These are phyloP conservation scores for Percina caprodes DNA, from an alignment of 2,113 vertebrate genomes.

Conservation along the genomic window DNA sequence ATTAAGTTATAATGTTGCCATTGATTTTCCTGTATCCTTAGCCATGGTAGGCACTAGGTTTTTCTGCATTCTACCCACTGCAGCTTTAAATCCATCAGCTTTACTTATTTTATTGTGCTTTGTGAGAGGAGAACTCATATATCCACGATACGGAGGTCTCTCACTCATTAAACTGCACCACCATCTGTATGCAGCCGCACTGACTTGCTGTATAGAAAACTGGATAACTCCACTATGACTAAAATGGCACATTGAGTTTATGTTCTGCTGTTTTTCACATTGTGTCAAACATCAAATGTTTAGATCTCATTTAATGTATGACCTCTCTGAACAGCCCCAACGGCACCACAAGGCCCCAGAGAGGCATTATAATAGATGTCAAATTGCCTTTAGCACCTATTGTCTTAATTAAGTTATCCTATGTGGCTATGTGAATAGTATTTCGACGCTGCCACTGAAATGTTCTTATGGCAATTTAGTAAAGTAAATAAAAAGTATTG, in stretches of 20 bases:
- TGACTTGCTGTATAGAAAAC: background rate
- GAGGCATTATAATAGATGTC: background rate
- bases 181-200: slow-evolving; percentile 1
- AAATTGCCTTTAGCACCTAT: background rate
- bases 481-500: background rate
- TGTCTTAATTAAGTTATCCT: background rate
- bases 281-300: background rate
- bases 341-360: background rate
- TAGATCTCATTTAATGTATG: background rate
- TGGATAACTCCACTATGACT: background rate
- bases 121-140: background rate
- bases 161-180: background rate
- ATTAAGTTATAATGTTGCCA: background rate
- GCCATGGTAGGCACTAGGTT: too few species aligned
- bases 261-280: background rate
- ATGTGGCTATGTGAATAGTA: background rate
- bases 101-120: background rate
- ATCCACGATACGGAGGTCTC: background rate
- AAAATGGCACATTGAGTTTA: background rate
- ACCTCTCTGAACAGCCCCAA: background rate
- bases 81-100: background rate
- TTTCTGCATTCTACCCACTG: too few species aligned
- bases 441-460: background rate
- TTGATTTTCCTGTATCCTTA: background rate
- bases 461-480: background rate